Evolutionary conservation across 2,888 invertebrate species (phyloP).

Genomic region (Tipula confusa): DNA sequence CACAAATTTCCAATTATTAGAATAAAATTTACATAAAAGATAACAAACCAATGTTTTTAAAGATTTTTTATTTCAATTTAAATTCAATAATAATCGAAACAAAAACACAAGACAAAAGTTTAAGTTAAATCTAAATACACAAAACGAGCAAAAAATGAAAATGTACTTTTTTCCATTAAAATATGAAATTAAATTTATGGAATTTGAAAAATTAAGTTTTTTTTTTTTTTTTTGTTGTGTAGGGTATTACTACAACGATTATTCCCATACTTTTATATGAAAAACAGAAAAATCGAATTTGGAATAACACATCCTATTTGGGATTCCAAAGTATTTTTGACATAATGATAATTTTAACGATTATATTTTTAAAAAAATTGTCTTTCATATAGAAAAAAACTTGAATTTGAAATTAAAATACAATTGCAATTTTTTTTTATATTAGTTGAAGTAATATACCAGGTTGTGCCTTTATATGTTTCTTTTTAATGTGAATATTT

Average conservation of each 20-base stretch:
- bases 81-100: not conserved
- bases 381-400: too few species aligned
- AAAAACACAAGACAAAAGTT: not conserved
- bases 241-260: not conserved
- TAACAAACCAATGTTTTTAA: not conserved
- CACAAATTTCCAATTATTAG: not conserved
- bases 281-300: not conserved
- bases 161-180: not conserved
- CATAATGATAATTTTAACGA: not conserved
- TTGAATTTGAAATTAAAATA: too few species aligned
- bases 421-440: too few species aligned
- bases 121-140: not conserved
- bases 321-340: not conserved
- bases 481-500: too few species aligned
- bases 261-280: not conserved
- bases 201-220: not conserved
- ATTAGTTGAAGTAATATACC: too few species aligned
- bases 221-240: not conserved
- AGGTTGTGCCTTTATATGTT: too few species aligned
- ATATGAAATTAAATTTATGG: constrained; percentile 1
- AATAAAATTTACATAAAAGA: not conserved
- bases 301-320: not conserved
- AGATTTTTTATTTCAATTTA: not conserved
- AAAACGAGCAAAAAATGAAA: not conserved
- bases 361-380: not conserved